Conservation (phyloP, 2,113 vertebrate species). For the Todiramphus chloris region DNA sequence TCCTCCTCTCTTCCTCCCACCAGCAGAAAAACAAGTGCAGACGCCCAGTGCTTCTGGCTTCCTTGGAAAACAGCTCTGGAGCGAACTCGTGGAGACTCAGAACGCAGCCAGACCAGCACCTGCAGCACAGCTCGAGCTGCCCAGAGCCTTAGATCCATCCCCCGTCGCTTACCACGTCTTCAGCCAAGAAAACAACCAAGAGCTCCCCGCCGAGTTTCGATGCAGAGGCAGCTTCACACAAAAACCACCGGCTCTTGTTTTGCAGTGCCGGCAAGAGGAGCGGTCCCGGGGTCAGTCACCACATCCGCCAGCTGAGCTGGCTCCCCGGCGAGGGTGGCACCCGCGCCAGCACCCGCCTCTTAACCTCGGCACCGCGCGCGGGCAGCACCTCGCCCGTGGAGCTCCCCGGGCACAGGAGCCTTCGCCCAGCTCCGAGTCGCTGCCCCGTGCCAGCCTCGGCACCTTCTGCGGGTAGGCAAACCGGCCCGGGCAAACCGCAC, state of each 20-base stretch:
- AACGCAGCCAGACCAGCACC: fast-evolving
- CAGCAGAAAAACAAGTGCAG: background rate
- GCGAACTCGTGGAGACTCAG: background rate
- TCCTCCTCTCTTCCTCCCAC: conserved; percentile 40
- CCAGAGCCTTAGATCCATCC: fast-evolving
- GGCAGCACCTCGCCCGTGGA: background rate
- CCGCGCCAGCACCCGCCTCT: background rate
- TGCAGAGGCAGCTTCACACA: background rate
- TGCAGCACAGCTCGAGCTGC: background rate
- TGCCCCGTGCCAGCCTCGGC: background rate
- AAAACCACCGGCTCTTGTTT: background rate
- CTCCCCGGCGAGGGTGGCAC: background rate
- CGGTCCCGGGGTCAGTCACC: background rate
- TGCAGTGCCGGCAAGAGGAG: background rate
- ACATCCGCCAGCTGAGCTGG: conserved; percentile 51
- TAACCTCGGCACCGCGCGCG: fast-evolving
- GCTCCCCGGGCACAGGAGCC: background rate
- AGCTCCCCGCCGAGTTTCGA: background rate
- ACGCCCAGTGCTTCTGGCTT: background rate
- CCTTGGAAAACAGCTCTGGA: background rate
- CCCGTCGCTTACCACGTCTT: background rate
- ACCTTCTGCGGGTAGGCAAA: background rate
- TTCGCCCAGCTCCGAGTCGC: fast-evolving
- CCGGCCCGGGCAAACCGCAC: background rate
- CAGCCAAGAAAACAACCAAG: background rate